A percentile compares a stretch with the other conserved stretches of the same genome.
phyloP scores from a whole-genome alignment of 2,797 vertebrate species.

The Acanthurus leucopareius region DNA sequence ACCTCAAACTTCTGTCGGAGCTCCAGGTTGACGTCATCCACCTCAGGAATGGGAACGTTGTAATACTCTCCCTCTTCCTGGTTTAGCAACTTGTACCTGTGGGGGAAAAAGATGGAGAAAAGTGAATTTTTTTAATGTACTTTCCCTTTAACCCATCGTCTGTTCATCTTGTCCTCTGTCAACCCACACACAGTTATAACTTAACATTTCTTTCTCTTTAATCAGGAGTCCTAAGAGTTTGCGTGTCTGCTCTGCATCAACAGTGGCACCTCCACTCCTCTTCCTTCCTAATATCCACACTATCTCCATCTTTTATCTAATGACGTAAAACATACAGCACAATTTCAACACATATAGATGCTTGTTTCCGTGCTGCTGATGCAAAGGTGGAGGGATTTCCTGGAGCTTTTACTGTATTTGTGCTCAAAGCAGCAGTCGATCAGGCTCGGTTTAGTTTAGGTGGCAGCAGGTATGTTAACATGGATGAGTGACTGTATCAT shows the following conservation, averaged over 20 bases:
- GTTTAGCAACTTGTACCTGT: slow-evolving; percentile 97
- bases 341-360: slow-evolving; percentile 8
- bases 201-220: slow-evolving; percentile 9
- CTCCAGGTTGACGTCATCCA: slow-evolving; percentile 91
- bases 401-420: slow-evolving; percentile 9
- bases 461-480: slow-evolving; percentile 62
- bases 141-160: not conserved
- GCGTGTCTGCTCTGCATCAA: slow-evolving; percentile 31
- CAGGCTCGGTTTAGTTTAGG: slow-evolving; percentile 52
- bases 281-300: slow-evolving; percentile 38
- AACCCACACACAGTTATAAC: not conserved
- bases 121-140: not conserved
- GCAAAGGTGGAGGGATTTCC: slow-evolving; percentile 27
- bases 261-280: slow-evolving; percentile 11
- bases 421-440: slow-evolving; percentile 30
- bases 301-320: slow-evolving; percentile 28
- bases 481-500: slow-evolving; percentile 11
- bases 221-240: slow-evolving; percentile 8
- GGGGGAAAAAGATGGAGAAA: not conserved
- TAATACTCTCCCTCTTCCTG: slow-evolving; percentile 99
- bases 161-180: not conserved
- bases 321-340: not conserved
- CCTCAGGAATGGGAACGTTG: slow-evolving; percentile 96
- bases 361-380: slow-evolving; percentile 9
- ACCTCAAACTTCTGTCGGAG: slow-evolving; percentile 98